Evolutionary conservation across 2,797 vertebrate genomes (phyloP), one percentile per base, ranked within the genome.

Genomic region (Anableps anableps): DNA sequence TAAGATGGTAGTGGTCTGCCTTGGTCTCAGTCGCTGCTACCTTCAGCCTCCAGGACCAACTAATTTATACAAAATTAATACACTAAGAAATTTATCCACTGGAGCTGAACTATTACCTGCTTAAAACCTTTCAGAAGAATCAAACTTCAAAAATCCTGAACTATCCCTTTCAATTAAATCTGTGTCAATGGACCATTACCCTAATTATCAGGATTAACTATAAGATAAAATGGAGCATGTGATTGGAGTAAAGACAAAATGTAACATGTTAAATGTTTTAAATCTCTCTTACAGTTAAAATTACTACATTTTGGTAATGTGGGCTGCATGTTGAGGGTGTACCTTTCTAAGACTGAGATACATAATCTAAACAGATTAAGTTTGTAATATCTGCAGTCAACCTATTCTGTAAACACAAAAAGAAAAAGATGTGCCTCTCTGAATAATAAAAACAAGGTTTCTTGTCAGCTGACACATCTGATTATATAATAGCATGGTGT

Each of bases 121-220:
- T 26, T 23, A 23, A 41, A 68, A 21, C 21, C 9, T 41, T 68
- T 68, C 23, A 23, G 36, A 38, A 68, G 34, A 68, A 41, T 68
- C 21, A 68, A 38, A 23, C 36, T 23, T 41, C 3, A 41, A 41
- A 68, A 41, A 68, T 41, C 21, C 36, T 26, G 38, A 68, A 68
- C 21, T 68, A 68, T 23, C 19, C 21, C 34, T 66, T 66, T 11
- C 21, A 66, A 38, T 38, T 38, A 66, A 14, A 31, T 6, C 14
- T 45, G 45, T 8, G 45, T 45, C 9, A 9, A 51, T 66, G 64
- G 34, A 38, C 88, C 86, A 91, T 93, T 91, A 88, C 91, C 89
- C 88, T 93, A 76, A 90, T 93, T 91, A 86, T 85, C 81, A 92
- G 80, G 76, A 90, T 91, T 88, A 89, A 90, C 87, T 92, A 89